These are phyloP conservation scores for Drosophila subsilvestris DNA, from an alignment of 2,888 invertebrate species.

Conservation along the genomic window DNA sequence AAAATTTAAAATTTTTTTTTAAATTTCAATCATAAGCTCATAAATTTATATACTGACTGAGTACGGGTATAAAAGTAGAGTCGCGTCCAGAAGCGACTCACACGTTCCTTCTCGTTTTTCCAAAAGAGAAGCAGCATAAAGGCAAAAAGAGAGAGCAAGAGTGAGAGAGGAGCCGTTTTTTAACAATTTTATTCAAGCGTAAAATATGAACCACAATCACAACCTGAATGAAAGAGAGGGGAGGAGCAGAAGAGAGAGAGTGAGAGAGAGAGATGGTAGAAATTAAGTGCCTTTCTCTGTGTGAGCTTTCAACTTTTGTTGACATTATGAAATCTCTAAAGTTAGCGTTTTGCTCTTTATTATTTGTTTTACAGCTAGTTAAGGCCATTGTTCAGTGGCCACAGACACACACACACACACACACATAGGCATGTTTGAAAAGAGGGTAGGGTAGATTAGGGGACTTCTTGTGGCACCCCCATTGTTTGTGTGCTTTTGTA, in stretches of 20 bases:
- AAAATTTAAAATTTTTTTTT: too few species aligned
- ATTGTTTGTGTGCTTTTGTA: slow-evolving; percentile 55
- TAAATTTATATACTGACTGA: too few species aligned
- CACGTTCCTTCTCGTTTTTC: too few species aligned
- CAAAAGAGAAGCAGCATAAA: neutral
- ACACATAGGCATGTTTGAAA: too few species aligned
- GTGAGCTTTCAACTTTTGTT: slow-evolving; percentile 64
- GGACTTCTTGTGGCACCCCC: slow-evolving; percentile 11
- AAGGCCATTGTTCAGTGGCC: slow-evolving; percentile 69
- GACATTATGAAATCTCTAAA: slow-evolving; percentile 76
- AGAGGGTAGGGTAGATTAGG: slow-evolving; percentile 4
- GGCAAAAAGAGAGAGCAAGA: neutral
- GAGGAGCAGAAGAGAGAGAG: neutral
- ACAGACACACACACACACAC: too few species aligned
- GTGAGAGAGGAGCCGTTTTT: slow-evolving; percentile 34
- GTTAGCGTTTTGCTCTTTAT: slow-evolving; percentile 71
- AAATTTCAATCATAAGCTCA: too few species aligned
- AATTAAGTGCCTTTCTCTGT: slow-evolving; percentile 16
- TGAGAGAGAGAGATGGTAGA: neutral
- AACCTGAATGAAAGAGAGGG: slow-evolving; percentile 35
- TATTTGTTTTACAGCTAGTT: slow-evolving; percentile 78
- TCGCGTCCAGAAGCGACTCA: too few species aligned
- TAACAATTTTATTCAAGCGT: slow-evolving; percentile 73
- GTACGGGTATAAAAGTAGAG: too few species aligned
- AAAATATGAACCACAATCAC: slow-evolving; percentile 69